Evolutionary conservation across 2,797 vertebrate genomes (phyloP), one percentile per base, ranked within the genome.

Genomic region (Loriculus beryllinus): DNA sequence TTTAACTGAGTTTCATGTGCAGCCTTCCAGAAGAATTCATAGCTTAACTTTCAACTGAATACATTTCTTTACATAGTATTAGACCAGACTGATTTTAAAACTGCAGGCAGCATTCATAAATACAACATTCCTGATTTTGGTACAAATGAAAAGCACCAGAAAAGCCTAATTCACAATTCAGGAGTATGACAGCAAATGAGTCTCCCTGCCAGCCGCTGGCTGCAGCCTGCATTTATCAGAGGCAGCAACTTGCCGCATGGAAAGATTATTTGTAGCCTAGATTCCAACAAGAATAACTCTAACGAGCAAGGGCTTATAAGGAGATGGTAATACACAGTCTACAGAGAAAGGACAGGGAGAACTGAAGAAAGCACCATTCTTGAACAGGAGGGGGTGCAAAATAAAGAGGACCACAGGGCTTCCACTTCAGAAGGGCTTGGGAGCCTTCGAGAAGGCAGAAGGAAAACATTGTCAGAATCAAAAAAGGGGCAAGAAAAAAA

Each of bases 261-360:
- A 88, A 95, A 95, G 94, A 95, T 93, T 96, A 95, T 95, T 95
- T 94, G 91, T 86, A 96, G 94, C 82, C 82, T 65, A 85, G 86
- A 96, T 96, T 96, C 96, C 95, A 95, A 93, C 96, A 74, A 94
- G 94, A 95, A 95, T 94, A 95, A 95, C 94, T 95, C 93, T 89
- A 95, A 95, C 72, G 0, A 94, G 94, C 94, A 95, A 95, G 93
- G 93, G 88, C 94, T 95, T 96, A 95, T 95, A 96, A 95, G 94
- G 96, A 95, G 94, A 95, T 95, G 86, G 92, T 65, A 92, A 95
- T 85, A 94, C 90, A 92, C 43, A 80, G 93, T 45, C 90, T 23
- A 57, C 86, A 83, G 65, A 85, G 90, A 87, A 94, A 93, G 90
- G 68, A 81, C 78, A 82, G 64, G 28, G 49, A 94, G 89, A 88